These are phyloP conservation scores for Etia nguti DNA, from an alignment of 2,113 vertebrate species.

Conservation along the genomic window DNA sequence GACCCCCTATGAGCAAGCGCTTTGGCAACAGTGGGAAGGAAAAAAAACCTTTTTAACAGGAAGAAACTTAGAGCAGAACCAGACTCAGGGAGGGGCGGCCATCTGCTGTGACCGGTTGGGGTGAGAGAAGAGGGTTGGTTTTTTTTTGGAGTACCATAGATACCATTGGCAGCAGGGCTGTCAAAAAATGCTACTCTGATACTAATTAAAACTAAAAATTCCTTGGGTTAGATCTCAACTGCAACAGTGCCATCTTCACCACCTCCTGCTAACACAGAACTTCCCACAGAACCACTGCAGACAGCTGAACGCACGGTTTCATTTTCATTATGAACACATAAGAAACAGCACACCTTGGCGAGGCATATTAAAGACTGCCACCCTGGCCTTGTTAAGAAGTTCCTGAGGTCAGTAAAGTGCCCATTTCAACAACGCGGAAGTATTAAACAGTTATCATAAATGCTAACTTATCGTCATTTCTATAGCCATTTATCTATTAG, in stretches of 20 bases:
- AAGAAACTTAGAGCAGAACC: neutral
- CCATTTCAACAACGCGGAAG: neutral
- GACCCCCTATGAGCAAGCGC: neutral
- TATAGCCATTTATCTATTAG: neutral
- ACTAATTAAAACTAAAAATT: neutral
- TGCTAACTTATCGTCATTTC: neutral
- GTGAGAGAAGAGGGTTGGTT: neutral
- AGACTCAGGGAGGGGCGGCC: accelerated
- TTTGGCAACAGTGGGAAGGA: neutral
- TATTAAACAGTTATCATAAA: neutral
- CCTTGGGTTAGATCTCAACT: neutral
- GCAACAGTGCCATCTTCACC: neutral
- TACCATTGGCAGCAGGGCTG: neutral
- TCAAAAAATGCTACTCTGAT: neutral
- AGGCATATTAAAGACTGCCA: neutral
- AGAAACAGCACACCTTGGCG: neutral
- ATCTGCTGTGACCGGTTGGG: neutral
- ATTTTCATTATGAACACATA: neutral
- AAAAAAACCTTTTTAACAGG: neutral
- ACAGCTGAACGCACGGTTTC: neutral
- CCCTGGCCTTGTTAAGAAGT: neutral
- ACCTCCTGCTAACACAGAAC: neutral
- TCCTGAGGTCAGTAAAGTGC: neutral
- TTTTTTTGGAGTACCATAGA: neutral
- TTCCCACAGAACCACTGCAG: neutral